A percentile compares a stretch with the other conserved stretches of the same genome.
Evolutionary conservation across 2,888 invertebrate species (phyloP).

Genomic region (Melanophora roralis): DNA sequence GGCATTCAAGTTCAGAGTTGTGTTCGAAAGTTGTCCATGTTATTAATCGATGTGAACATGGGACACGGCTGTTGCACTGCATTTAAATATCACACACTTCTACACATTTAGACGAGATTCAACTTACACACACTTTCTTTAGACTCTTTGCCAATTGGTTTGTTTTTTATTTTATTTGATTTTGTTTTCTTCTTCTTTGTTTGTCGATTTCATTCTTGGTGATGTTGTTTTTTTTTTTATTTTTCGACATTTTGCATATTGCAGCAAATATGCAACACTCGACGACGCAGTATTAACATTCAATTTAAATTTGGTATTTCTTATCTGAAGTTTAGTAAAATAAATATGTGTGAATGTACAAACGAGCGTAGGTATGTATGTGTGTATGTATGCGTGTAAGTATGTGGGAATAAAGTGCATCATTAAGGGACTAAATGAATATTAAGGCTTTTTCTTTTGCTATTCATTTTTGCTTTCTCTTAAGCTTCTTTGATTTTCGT

Average conservation of each 20-base stretch:
- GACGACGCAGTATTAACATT: background rate
- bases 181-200: conserved; percentile 14
- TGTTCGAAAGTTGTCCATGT: conserved; percentile 39
- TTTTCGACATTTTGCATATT: conserved; percentile 61
- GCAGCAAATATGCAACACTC: background rate
- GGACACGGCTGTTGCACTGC: conserved; percentile 39
- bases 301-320: background rate
- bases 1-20: conserved; percentile 63
- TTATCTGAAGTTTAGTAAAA: conserved; percentile 36
- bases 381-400: conserved; percentile 49
- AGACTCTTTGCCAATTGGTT: conserved; percentile 60
- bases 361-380: conserved; percentile 6
- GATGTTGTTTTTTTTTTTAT: conserved; percentile 24
- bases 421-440: too few relatives aligned
- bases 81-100: conserved; percentile 32
- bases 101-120: background rate
- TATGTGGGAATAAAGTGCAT: conserved; percentile 56
- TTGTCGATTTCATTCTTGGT: conserved; percentile 4
- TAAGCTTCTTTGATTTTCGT: background rate
- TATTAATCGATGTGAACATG: conserved; percentile 59
- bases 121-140: background rate
- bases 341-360: background rate
- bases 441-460: background rate
- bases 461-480: background rate
- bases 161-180: conserved; percentile 26